Evolutionary conservation across 2,113 vertebrate genomes (phyloP).

Genomic region (Mormyrus lacerda): DNA sequence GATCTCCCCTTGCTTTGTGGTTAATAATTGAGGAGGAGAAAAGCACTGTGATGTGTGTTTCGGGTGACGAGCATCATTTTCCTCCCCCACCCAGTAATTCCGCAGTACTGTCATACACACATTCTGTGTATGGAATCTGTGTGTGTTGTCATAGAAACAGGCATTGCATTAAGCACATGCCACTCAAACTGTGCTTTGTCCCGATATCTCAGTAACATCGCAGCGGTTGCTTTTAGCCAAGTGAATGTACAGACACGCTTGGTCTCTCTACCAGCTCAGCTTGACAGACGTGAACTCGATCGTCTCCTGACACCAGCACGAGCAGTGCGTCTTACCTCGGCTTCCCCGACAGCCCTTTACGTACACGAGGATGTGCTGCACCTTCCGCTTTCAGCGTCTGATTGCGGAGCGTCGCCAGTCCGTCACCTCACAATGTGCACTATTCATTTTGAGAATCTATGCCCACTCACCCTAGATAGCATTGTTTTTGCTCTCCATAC

Average conservation of each 20-base stretch:
- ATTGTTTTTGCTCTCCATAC: constrained; percentile 43
- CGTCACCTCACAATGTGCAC: constrained; percentile 76
- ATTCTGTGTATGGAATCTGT: not conserved
- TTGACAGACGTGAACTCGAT: not conserved
- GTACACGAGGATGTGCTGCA: constrained; percentile 54
- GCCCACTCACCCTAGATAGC: constrained; percentile 50
- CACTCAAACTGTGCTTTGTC: not conserved
- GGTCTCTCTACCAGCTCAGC: not conserved
- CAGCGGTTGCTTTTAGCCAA: not conserved
- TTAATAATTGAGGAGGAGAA: not conserved
- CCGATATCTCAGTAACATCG: not conserved
- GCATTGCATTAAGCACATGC: not conserved
- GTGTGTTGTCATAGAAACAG: constrained; percentile 1
- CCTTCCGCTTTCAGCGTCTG: constrained; percentile 65
- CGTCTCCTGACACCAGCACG: constrained; percentile 29
- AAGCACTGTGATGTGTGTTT: constrained; percentile 4
- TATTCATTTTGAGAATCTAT: constrained; percentile 65
- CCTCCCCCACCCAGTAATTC: not conserved
- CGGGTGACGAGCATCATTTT: not conserved
- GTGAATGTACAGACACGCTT: constrained; percentile 8
- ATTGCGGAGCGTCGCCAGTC: constrained; percentile 60
- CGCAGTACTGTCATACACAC: not conserved
- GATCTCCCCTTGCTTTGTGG: not conserved
- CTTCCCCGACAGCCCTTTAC: constrained; percentile 51
- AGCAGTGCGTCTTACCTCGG: constrained; percentile 47